Base-by-base conservation (phyloP, 37 sponge, comb jelly and placozoan species). In the Agelas oroides region DNA sequence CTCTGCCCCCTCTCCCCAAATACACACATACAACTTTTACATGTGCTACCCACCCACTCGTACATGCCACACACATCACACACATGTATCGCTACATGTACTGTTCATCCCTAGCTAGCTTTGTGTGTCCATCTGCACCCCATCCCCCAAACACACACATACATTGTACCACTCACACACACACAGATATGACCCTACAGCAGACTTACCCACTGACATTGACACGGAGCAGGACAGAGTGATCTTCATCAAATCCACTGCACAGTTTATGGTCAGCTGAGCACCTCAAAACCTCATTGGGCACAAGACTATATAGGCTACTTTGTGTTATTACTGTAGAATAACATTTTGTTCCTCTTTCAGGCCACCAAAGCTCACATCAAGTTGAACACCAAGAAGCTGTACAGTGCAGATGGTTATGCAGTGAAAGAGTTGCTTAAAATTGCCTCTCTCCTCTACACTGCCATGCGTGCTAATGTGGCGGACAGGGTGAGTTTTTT, bases 371-470 rank as follows among this genome's bases (percentile, higher is more conserved):
- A 94, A 54, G 97, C 97, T 0, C 88, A 90, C 57, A 86, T 98
- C 63, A 98, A 98, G 68, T 79, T 98, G 77, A 98, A 98, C 80
- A 90, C 95, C 3, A 96, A 93, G 84, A 94, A 90, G 71, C 90
- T 98, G 78, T 98, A 98, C 79, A 77, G 83, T 71, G 99, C 99
- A 8, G 99, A 98, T 74, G 99, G 99, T 11, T 95, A 98, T 82
- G 95, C 95, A 52, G 99, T 98, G n/a, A 94, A 98, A 81, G 99
- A 98, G 68, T 86, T 98, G 53, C 71, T 98, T 60, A 98, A 98
- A 70, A 80, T 98, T 5, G 81, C 95, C 21, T 80, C 94, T 5
- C 61, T 96, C 37, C 92, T 98, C 5, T 95, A 96, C 81, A 70
- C 87, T 53, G 99, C 99, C 13, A 92, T 98, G 91, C 69, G 65